Percentiles rank a stretch among this genome's conserved stretches.
Evolutionary conservation across 37 sponge, comb jelly and placozoan genomes (phyloP).

Genomic region (Spongilla lacustris): DNA sequence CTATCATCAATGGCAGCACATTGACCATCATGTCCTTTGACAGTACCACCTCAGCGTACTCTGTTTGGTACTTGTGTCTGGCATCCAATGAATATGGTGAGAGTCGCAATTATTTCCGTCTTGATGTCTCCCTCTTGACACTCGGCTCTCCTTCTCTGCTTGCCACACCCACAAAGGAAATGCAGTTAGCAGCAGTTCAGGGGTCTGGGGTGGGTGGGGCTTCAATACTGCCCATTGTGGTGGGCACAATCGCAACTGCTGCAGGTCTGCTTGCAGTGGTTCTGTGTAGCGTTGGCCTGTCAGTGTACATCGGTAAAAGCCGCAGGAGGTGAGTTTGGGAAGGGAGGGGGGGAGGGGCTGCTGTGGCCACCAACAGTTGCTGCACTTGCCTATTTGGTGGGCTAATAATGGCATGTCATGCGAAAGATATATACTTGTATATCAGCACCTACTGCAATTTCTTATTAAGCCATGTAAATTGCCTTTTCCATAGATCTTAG

Average conservation of each 20-base stretch:
- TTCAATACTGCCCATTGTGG: neutral
- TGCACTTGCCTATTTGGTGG: neutral
- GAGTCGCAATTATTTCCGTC: neutral
- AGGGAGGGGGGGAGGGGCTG: neutral
- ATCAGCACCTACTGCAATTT: no score
- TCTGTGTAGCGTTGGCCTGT: neutral
- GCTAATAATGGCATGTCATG: neutral
- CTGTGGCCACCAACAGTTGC: neutral
- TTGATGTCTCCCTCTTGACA: neutral
- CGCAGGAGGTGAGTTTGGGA: neutral
- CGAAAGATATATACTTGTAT: no score
- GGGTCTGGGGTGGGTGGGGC: neutral
- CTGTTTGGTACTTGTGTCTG: neutral
- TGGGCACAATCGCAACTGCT: neutral
- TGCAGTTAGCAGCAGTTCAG: neutral
- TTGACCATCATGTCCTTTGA: neutral
- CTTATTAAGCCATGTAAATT: no score
- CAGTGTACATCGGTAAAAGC: neutral
- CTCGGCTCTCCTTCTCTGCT: neutral
- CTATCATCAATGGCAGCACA: neutral
- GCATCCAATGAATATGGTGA: slow-evolving; percentile 3
- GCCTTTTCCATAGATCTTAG: no score
- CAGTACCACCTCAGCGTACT: neutral
- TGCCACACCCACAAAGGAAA: neutral
- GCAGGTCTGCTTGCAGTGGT: neutral